Evolutionary conservation across 1,140 invertebrate genomes (phyloP).

Genomic region (Penaeus japonicus): DNA sequence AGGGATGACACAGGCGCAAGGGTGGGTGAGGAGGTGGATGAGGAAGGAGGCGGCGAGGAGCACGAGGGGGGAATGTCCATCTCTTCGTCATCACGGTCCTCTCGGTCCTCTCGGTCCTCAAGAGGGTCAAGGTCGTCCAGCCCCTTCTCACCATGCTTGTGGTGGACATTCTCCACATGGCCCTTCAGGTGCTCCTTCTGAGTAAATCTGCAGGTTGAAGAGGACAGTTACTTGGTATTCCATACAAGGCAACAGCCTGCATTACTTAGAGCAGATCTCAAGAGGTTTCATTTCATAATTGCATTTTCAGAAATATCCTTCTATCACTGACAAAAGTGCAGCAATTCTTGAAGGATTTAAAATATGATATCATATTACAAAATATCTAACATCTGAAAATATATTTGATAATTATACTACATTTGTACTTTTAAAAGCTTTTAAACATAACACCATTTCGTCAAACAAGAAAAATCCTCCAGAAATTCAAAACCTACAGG

Average conservation of each 20-base stretch:
- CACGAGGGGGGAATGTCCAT: constrained; percentile 14
- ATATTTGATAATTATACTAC: not conserved
- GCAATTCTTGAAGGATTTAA: not conserved
- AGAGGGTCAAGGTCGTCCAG: constrained; percentile 32
- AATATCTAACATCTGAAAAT: not conserved
- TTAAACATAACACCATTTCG: not conserved
- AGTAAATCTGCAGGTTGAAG: constrained; percentile 44
- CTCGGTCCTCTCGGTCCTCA: constrained; percentile 31
- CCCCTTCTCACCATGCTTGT: constrained; percentile 49
- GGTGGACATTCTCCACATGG: constrained; percentile 57
- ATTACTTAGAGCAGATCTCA: too few relatives aligned
- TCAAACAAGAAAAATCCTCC: too few relatives aligned
- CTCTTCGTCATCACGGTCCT: constrained; percentile 38
- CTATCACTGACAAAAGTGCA: not conserved
- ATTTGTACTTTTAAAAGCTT: not conserved
- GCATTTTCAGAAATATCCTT: not conserved
- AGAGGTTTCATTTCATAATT: not conserved
- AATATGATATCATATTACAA: not conserved
- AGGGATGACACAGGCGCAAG: constrained; percentile 43
- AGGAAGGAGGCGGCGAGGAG: constrained; percentile 2
- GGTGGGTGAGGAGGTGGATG: constrained; percentile 24
- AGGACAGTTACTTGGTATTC: not conserved
- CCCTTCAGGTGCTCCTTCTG: constrained; percentile 59
- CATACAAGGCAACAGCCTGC: too few relatives aligned
- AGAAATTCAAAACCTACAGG: too few relatives aligned